phyloP scores from a whole-genome alignment of 2,888 invertebrate genomes.

The Drymonia ruficornis region DNA sequence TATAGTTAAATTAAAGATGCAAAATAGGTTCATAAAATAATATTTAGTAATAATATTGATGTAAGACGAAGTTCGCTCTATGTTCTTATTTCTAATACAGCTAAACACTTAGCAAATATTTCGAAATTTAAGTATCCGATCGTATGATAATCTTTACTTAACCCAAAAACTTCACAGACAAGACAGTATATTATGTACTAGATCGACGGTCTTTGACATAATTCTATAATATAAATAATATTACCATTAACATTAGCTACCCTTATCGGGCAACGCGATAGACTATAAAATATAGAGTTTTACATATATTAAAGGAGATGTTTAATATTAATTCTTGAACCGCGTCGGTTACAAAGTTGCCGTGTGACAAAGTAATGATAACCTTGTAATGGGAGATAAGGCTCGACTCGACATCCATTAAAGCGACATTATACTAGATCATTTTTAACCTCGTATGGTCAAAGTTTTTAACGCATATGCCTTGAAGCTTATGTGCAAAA shows the following conservation, averaged over 20 bases:
- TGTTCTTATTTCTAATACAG: too few relatives aligned
- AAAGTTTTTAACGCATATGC: background rate
- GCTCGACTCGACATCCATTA: slow-evolving; percentile 9
- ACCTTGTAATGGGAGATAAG: slow-evolving; percentile 27
- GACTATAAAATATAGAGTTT: slow-evolving; percentile 37
- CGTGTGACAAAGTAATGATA: slow-evolving; percentile 13
- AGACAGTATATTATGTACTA: background rate
- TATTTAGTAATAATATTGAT: too few relatives aligned
- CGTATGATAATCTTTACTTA: slow-evolving; percentile 1
- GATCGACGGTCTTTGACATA: background rate
- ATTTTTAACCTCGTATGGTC: too few relatives aligned
- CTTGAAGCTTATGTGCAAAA: background rate
- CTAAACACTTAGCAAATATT: background rate
- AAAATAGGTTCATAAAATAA: too few relatives aligned
- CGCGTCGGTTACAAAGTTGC: slow-evolving; percentile 28
- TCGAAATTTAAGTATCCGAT: background rate
- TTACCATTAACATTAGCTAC: slow-evolving; percentile 21
- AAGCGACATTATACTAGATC: slow-evolving; percentile 18
- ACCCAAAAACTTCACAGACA: background rate
- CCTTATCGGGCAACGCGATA: slow-evolving; percentile 27
- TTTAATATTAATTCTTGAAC: slow-evolving; percentile 54
- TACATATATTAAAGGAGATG: slow-evolving; percentile 51
- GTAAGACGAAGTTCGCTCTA: too few relatives aligned
- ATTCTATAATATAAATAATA: slow-evolving; percentile 21
- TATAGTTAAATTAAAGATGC: too few relatives aligned